Conservation (phyloP, 2,888 invertebrate genomes). For the Cacoxenus indagator region DNA sequence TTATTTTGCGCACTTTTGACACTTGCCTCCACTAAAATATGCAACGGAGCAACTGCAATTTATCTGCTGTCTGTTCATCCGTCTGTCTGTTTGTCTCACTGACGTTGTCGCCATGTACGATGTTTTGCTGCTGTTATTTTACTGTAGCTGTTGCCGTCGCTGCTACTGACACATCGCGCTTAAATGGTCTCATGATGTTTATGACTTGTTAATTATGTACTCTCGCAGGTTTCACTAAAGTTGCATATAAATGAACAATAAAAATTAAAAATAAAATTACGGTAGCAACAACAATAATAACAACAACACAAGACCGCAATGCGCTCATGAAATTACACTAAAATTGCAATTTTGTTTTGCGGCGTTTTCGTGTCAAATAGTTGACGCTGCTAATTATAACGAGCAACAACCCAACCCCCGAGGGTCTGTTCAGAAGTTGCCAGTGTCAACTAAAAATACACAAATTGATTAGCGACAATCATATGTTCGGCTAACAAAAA, state of each 20-base stretch:
- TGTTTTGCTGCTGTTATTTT: conserved; percentile 7
- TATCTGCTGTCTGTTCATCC: not conserved
- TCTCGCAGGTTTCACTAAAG: conserved; percentile 25
- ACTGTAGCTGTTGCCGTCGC: not conserved
- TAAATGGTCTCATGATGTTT: conserved; percentile 29
- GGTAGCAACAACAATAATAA: not conserved
- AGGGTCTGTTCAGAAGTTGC: conserved; percentile 44
- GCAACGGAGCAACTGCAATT: not conserved
- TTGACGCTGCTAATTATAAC: conserved; percentile 41
- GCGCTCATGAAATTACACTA: conserved; percentile 7
- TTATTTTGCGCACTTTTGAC: conserved; percentile 25
- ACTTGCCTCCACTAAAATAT: conserved; percentile 10
- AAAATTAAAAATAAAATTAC: conserved; percentile 7
- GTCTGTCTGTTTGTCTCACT: not conserved
- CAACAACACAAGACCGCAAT: not conserved
- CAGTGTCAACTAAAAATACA: too few relatives aligned
- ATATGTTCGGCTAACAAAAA: too few relatives aligned
- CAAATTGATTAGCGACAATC: too few relatives aligned
- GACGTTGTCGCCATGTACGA: not conserved
- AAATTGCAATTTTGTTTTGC: conserved; percentile 33
- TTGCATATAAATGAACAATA: conserved; percentile 22
- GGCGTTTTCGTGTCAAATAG: conserved; percentile 38
- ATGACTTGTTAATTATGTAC: conserved; percentile 31
- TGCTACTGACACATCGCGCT: conserved; percentile 1
- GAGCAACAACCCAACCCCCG: conserved; percentile 17